Evolutionary conservation across 2,888 invertebrate genomes (phyloP), one percentile per base, ranked within the genome.

Genomic region (Andrena minutula): DNA sequence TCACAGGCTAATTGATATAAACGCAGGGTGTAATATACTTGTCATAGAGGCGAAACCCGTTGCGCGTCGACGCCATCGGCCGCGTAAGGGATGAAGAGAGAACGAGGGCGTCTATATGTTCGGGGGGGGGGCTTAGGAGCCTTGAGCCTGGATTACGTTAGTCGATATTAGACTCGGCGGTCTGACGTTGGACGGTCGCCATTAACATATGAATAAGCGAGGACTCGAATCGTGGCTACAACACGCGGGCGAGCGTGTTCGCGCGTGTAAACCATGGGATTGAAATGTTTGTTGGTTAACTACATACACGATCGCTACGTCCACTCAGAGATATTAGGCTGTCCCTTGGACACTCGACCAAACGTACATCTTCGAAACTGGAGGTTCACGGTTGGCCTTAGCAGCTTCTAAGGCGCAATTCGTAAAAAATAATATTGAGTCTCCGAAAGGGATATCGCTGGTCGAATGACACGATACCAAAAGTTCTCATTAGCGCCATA

Each of bases 1-100:
- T 94, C 93, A 92, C 86, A 72, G 82, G 90, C 93, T 94, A 94
- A 94, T 94, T 94, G 93, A 93, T 93, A 94, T 94, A 93, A 94
- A 94, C 93, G 93, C 90, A 89, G 86, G 89, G 84, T 88, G 93
- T 93, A 94, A 94, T 94, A 94, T 93, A 94, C 93, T 93, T 94
- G 93, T 94, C 93, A 93, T 94, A 93, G 88, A 89, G 89, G 86
- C 88, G 83, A 88, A 87, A 87, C 85, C 41, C 10, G 56, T 85
- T 85, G 69, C 79, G 73, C 73, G 75, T 84, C 81, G 56, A 56
- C 56, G 88, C 74, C 84, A 83, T 79, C 77, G 65, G 69, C 70
- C 70, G 23, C 23, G 69, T 64, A 82, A 65, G 73, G 60, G 69
- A 68, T 35, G 71, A 49, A 56, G 75, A 75, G 75, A 71, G 66